Base-by-base conservation (phyloP, 2,888 invertebrate genomes). In the Seira musarum region DNA sequence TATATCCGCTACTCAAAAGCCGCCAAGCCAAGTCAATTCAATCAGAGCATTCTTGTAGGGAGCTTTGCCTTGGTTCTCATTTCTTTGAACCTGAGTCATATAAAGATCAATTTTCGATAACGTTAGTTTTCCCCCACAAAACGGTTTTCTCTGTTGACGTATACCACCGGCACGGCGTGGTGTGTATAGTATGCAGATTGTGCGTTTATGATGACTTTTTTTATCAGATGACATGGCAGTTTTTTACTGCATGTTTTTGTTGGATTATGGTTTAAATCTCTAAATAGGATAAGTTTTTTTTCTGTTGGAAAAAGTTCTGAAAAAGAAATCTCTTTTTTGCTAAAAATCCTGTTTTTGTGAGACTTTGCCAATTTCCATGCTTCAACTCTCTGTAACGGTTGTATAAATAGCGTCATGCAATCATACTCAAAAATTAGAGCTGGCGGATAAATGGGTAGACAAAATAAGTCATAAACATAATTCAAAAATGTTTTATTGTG, bases 1-100 rank as follows among this genome's bases (percentile, higher is more conserved):
- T 24, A 68, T 68, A 61, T 75, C 75, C 75, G 75, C 49, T 67
- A 17, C 61, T 61, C 67, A 60, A n/a, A 46, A 57, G 35, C 22
- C 67, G 75, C 67, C 68, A 67, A 66, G 53, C 66, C 40, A 21
- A 57, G 5, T 22, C 19, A 19, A 73, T 67, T 30, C 40, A 40
- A 40, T 40, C 40, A 8, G 13, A 40, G 13, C 35, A 25, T 65
- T 19, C 22, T 5, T 61, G 35, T 68, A 46, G 49, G 25, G 64
- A 22, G 40, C 46, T 30, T 15, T 64, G 63, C 25, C 63, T 64
- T 72, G 72, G 57, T 63, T 72, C 64, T 40, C 57, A 70, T 61
- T 70, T 21, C 61, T 19, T 57, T 69, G 24, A 69, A 53, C 67
- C 21, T 17, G 40, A 40, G 46, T 40, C 40, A 40, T 13, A 40